Evolutionary conservation across 1,140 invertebrate genomes (phyloP).

Genomic region (Hypothenemus hampei): DNA sequence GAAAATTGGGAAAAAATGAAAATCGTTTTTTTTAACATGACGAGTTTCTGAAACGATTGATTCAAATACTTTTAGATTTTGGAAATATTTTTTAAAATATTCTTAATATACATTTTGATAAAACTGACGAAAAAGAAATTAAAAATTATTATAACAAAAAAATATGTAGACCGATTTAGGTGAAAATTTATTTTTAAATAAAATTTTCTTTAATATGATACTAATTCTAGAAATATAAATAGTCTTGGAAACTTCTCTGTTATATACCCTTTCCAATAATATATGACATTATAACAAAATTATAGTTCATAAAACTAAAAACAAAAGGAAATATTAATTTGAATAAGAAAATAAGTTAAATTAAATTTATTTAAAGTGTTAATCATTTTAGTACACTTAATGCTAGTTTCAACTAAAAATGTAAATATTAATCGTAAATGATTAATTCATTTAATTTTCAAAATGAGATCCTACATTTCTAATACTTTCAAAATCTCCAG

Average conservation of each 20-base stretch:
- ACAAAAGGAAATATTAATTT: neutral
- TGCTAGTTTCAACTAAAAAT: no score
- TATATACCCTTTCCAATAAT: neutral
- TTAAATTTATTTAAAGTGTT: neutral
- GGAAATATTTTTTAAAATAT: neutral
- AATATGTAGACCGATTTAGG: no score
- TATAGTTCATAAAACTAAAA: neutral
- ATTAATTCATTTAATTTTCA: no score
- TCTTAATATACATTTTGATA: neutral
- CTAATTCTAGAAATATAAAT: neutral
- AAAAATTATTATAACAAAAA: neutral
- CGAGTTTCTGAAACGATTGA: no score
- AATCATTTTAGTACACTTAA: neutral
- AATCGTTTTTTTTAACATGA: no score
- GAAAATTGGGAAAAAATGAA: no score
- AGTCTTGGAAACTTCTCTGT: neutral
- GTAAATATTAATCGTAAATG: no score
- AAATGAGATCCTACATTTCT: no score
- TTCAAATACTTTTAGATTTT: no score
- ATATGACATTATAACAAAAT: no score
- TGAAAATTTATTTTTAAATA: neutral
- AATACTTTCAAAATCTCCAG: no score
- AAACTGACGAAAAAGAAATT: neutral
- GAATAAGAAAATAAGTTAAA: neutral
- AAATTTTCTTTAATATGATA: neutral